A percentile compares a stretch with the other conserved stretches of the same genome.
These are phyloP conservation scores for Aphelocoma coerulescens DNA, from an alignment of 2,113 vertebrate genomes.

Conservation along the genomic window DNA sequence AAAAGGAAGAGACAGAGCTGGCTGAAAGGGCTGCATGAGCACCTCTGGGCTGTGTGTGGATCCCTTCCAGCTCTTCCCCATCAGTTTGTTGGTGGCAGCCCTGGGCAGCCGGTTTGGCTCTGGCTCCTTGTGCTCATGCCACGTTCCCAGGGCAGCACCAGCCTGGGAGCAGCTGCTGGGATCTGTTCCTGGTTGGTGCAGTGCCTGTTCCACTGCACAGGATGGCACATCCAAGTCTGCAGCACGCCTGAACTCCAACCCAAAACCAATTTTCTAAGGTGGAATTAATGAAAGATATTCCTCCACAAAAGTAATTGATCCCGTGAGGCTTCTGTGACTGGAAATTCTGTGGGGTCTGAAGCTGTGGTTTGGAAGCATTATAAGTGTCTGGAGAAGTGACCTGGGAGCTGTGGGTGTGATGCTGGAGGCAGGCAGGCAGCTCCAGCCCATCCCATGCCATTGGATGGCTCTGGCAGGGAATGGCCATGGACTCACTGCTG, in stretches of 20 bases:
- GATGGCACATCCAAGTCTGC: neutral
- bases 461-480: neutral
- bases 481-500: accelerated
- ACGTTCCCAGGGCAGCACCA: neutral
- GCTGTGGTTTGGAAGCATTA: neutral
- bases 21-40: neutral
- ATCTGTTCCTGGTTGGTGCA: neutral
- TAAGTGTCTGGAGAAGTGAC: neutral
- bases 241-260: neutral
- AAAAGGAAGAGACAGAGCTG: neutral
- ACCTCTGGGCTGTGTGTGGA: neutral
- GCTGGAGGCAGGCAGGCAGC: neutral
- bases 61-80: neutral
- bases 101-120: neutral
- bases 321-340: neutral
- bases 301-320: neutral
- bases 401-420: neutral
- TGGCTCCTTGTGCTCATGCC: neutral
- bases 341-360: neutral
- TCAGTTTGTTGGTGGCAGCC: neutral
- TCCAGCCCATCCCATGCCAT: neutral
- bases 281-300: neutral
- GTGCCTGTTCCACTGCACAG: neutral
- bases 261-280: neutral
- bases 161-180: neutral